Conservation (phyloP, 2,888 invertebrate species). For the Drosophila hamatofila region DNA sequence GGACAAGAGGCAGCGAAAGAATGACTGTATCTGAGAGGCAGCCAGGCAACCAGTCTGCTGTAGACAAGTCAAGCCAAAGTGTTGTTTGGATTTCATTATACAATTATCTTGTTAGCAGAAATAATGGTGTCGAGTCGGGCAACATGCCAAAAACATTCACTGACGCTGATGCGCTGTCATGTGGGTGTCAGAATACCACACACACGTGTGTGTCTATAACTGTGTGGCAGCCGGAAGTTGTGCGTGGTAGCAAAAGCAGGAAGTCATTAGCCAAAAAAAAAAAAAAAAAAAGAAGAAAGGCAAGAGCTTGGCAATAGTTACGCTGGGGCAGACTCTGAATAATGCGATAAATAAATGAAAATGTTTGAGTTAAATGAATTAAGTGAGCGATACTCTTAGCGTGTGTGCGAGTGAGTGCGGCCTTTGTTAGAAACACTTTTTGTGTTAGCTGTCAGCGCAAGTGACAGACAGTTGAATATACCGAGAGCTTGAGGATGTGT, state of each 20-base stretch:
- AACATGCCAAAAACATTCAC: conserved; percentile 82
- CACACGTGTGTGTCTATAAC: neutral
- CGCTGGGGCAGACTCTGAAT: conserved; percentile 43
- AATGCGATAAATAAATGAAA: conserved; percentile 82
- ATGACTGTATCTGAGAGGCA: conserved; percentile 28
- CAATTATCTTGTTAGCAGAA: conserved; percentile 83
- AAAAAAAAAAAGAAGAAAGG: conserved; percentile 25
- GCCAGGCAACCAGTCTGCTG: conserved; percentile 9
- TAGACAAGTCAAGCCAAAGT: conserved; percentile 66
- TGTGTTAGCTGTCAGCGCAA: conserved; percentile 72
- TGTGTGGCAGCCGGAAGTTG: conserved; percentile 61
- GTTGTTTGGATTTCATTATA: conserved; percentile 82
- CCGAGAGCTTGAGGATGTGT: conserved; percentile 41
- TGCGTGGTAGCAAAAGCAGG: conserved; percentile 73
- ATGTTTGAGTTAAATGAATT: conserved; percentile 82
- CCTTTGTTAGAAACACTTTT: conserved; percentile 78
- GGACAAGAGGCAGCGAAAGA: neutral
- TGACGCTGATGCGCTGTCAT: conserved; percentile 47
- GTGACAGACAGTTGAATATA: conserved; percentile 66
- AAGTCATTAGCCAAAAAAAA: conserved; percentile 70
- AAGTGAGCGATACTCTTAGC: conserved; percentile 69
- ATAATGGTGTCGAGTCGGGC: conserved; percentile 81
- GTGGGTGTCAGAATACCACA: conserved; percentile 42
- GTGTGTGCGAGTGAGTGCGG: conserved; percentile 17
- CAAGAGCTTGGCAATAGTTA: conserved; percentile 36